These are phyloP conservation scores for Lepidochrysops patricia DNA, from an alignment of 2,888 invertebrate species.

Conservation along the genomic window DNA sequence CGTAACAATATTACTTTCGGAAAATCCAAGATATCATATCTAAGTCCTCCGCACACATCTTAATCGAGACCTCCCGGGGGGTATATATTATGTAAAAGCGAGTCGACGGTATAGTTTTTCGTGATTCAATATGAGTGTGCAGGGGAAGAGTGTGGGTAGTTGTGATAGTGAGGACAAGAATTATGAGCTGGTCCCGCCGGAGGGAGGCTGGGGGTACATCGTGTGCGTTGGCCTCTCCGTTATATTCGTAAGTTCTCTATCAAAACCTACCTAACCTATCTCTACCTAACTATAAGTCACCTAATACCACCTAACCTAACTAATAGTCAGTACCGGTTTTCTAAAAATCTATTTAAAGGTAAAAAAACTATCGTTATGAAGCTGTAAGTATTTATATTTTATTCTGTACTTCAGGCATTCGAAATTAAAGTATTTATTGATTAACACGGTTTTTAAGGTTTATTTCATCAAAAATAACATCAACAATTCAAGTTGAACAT, in stretches of 20 bases:
- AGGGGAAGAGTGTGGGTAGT: slow-evolving; percentile 33
- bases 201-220: slow-evolving; percentile 84
- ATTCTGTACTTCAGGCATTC: too few species aligned
- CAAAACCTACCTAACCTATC: too few species aligned
- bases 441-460: too few species aligned
- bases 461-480: too few species aligned
- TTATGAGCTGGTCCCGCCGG: slow-evolving; percentile 71
- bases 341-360: too few species aligned
- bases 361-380: too few species aligned
- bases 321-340: too few species aligned
- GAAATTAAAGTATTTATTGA: too few species aligned
- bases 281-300: too few species aligned
- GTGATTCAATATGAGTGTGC: slow-evolving; percentile 40
- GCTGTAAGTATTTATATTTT: too few species aligned
- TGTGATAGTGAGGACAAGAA: slow-evolving; percentile 44
- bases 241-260: slow-evolving; percentile 75
- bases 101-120: slow-evolving; percentile 7
- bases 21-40: slow-evolving; percentile 3
- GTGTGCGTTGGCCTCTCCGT: slow-evolving; percentile 78
- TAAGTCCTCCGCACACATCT: not conserved
- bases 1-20: not conserved
- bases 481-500: too few species aligned
- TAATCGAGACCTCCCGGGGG: slow-evolving; percentile 4
- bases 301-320: too few species aligned
- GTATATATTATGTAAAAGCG: not conserved